Conservation (phyloP, 2,797 vertebrate species). For the Siniperca obscura region DNA sequence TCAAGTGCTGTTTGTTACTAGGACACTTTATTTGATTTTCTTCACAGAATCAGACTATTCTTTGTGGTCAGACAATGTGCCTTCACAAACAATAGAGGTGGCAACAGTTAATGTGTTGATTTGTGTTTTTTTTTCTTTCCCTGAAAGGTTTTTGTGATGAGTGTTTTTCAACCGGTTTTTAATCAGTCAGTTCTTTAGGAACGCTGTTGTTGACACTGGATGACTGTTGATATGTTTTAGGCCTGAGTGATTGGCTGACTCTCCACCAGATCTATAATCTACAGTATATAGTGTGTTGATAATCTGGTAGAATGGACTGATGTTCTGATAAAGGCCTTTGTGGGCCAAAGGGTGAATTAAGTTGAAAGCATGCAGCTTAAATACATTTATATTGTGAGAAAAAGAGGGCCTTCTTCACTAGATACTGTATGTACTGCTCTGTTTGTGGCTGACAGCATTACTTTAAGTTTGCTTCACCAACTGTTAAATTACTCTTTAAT, state of each 20-base stretch:
- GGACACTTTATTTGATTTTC: conserved; percentile 16
- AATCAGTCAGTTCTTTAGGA: neutral
- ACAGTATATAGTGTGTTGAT: neutral
- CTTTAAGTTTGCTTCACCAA: conserved; percentile 33
- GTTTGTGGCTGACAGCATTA: conserved; percentile 13
- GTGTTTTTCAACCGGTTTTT: neutral
- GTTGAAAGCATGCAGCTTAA: neutral
- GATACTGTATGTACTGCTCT: neutral
- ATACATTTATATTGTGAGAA: conserved; percentile 14
- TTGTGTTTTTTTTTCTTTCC: neutral
- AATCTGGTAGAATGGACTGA: conserved; percentile 16
- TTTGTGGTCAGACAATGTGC: conserved; percentile 8
- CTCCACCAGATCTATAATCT: conserved; percentile 4
- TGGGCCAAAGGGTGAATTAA: neutral
- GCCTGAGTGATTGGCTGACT: neutral
- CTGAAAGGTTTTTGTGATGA: neutral
- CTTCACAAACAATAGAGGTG: neutral
- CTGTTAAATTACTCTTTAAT: conserved; percentile 29
- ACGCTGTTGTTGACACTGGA: too few relatives aligned
- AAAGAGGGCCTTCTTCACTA: neutral
- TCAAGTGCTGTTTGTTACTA: conserved; percentile 36
- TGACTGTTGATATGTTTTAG: neutral
- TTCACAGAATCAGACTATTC: conserved; percentile 10
- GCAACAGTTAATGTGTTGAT: neutral
- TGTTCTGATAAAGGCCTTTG: conserved; percentile 10